Evolutionary conservation across 2,113 vertebrate genomes (phyloP), one percentile per base, ranked within the genome.

Genomic region (Nothobranchius furzeri): DNA sequence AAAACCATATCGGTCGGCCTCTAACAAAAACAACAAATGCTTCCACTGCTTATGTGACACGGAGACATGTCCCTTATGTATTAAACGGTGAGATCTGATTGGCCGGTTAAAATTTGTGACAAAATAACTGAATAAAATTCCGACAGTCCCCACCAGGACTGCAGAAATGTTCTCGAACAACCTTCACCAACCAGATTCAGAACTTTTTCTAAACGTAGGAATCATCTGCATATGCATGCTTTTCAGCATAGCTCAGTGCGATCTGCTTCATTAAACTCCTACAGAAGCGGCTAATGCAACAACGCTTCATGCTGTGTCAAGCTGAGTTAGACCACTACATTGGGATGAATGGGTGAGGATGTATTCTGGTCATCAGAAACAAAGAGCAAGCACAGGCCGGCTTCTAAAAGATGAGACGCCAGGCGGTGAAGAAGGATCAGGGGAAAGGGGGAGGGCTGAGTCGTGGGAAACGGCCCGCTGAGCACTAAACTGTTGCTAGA

Each of bases 391-490:
- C 64, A 63, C 48, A 57, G 71, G 47, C 77, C 61, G 15, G 76
- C 53, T 68, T 79, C 65, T 59, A 63, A 68, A 46, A 73, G 72
- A 82, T 69, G 64, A 80, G 62, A 79, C 68, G 50, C n/a, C 17
- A 45, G 67, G 42, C 51, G 2, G 53, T 54, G 64, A 80, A 35
- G 72, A 55, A 66, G 68, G 66, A 49, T 63, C 3, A 4, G 48
- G 2, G 57, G 56, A 68, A 30, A 6, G 37, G 17, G 47, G 77
- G 71, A 58, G 64, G 42, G 35, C n/a, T 10, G 5, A 59, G 67
- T 72, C 84, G 87, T 90, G 91, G 91, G 91, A 91, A 91, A 81
- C 67, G 36, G 64, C 64, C 59, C 11, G 30, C n/a, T 79, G 35
- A 74, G 88, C 84, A 87, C 86, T 75, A 77, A 49, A 17, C 48